A percentile compares a stretch with the other conserved stretches of the same genome.
Conservation (phyloP, 2,888 invertebrate genomes). For the Apamea anceps region DNA sequence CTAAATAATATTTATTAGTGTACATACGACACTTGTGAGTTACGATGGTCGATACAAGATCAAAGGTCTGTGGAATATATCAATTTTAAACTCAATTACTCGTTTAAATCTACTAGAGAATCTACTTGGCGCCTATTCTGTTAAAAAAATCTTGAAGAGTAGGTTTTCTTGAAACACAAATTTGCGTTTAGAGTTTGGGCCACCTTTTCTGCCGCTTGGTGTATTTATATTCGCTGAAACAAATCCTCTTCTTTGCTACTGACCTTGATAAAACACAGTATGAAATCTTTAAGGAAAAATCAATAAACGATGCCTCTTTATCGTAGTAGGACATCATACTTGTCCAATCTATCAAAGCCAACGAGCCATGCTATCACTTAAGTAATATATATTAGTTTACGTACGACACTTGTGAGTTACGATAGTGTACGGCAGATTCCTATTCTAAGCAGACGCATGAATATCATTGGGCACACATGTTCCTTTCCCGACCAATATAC, state of each 20-base stretch:
- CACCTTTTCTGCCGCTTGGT: not conserved
- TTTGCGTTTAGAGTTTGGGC: not conserved
- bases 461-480: constrained; percentile 56
- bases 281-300: not conserved
- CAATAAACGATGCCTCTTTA: not conserved
- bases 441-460: constrained; percentile 58
- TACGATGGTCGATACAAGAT: constrained; percentile 8
- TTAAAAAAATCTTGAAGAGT: not conserved
- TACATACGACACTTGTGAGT: constrained; percentile 33
- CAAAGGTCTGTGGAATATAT: not conserved
- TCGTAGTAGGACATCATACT: not conserved
- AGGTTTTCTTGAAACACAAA: not conserved
- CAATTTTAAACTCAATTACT: not conserved
- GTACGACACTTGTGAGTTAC: constrained; percentile 33
- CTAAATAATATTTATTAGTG: constrained; percentile 37
- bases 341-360: constrained; percentile 18
- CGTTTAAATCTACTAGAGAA: not conserved
- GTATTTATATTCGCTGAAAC: not conserved
- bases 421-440: constrained; percentile 31
- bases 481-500: constrained; percentile 9
- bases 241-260: not conserved
- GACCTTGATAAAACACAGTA: not conserved
- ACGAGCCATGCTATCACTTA: constrained; percentile 19
- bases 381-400: constrained; percentile 39
- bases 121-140: not conserved